These are phyloP conservation scores for Labeo catla DNA, from an alignment of 2,113 vertebrate species.

Conservation along the genomic window DNA sequence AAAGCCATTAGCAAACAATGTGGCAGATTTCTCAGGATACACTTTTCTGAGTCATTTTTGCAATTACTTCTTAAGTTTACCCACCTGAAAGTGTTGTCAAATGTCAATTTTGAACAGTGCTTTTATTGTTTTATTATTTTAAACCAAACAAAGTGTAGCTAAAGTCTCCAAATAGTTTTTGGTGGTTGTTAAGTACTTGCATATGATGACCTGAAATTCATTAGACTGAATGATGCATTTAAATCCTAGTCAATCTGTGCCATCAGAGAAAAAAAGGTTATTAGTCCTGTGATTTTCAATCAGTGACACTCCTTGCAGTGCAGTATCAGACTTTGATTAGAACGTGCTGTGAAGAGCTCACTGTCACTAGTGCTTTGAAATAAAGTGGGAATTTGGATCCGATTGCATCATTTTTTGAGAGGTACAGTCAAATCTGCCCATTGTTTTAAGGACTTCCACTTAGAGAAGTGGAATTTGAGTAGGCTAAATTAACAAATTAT, in stretches of 20 bases:
- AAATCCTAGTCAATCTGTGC: neutral
- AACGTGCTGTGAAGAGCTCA: conserved; percentile 23
- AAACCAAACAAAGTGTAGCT: neutral
- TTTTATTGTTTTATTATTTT: neutral
- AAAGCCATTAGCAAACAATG: neutral
- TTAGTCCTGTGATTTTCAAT: conserved; percentile 23
- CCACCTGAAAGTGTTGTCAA: neutral
- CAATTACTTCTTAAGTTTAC: neutral
- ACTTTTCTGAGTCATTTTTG: neutral
- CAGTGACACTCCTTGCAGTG: conserved; percentile 18
- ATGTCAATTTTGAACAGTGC: neutral
- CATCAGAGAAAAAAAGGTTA: neutral
- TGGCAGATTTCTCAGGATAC: neutral
- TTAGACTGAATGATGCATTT: neutral
- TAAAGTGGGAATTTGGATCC: neutral
- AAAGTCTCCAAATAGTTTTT: neutral
- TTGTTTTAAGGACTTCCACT: neutral
- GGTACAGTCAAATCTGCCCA: neutral
- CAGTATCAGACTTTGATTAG: conserved; percentile 25
- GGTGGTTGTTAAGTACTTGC: neutral
- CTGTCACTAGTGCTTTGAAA: conserved; percentile 10
- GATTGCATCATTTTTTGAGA: conserved; percentile 28
- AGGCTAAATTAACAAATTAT: neutral
- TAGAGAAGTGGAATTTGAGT: neutral
- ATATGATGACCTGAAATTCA: neutral